Evolutionary conservation across 2,888 invertebrate genomes (phyloP).

Genomic region (Scrobipalpa costella): DNA sequence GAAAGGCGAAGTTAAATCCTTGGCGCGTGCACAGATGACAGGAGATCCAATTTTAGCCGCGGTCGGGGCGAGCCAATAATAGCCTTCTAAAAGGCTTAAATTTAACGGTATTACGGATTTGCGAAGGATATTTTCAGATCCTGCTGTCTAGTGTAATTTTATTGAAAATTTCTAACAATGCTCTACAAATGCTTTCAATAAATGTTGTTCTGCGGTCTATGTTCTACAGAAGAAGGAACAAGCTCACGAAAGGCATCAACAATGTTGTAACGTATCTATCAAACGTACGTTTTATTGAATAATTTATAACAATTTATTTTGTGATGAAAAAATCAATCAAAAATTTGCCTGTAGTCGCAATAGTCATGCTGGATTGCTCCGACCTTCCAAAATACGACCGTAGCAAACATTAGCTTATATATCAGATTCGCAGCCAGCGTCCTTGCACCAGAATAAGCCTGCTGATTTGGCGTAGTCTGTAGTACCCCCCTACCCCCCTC

Average conservation of each 20-base stretch:
- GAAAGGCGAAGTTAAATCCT: constrained; percentile 8
- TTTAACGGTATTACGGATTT: neutral
- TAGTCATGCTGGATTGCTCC: neutral
- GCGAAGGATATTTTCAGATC: neutral
- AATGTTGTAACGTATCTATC: no score
- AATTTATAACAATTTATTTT: no score
- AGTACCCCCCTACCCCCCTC: constrained; percentile 36
- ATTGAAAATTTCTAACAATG: neutral
- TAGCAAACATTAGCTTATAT: neutral
- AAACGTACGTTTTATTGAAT: no score
- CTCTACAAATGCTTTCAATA: no score
- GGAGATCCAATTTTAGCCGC: constrained; percentile 4
- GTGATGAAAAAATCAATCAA: no score
- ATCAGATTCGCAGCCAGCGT: constrained; percentile 20
- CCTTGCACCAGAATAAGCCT: constrained; percentile 38
- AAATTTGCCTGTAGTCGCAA: neutral
- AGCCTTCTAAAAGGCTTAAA: constrained; percentile 5
- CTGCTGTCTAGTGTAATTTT: neutral
- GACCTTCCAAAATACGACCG: neutral
- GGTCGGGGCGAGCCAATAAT: constrained; percentile 4
- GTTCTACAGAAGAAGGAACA: no score
- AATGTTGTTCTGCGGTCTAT: no score
- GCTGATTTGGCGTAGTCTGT: constrained; percentile 49
- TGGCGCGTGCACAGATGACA: neutral
- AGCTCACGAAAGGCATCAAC: no score